phyloP scores from a whole-genome alignment of 2,113 vertebrate genomes.

The Amphiprion percula region DNA sequence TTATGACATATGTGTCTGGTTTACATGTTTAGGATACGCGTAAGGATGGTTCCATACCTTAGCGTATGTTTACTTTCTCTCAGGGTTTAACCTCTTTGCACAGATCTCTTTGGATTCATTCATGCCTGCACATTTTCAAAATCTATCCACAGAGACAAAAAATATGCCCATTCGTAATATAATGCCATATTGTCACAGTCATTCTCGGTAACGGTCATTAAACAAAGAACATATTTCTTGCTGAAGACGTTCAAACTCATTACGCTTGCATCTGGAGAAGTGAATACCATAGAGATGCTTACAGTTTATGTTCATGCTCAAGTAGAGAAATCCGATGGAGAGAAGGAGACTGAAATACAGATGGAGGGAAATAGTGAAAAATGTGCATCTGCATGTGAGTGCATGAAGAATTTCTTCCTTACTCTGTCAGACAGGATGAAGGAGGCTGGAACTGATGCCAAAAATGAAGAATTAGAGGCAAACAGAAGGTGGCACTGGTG shows the following conservation, averaged over 20 bases:
- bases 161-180: not conserved
- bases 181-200: constrained; percentile 15
- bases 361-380: constrained; percentile 4
- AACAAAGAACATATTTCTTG: constrained; percentile 50
- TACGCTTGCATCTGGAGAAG: constrained; percentile 50
- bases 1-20: not conserved
- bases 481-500: constrained; percentile 77
- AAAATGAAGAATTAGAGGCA: constrained; percentile 29
- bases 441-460: constrained; percentile 24
- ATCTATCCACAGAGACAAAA: not conserved
- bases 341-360: constrained; percentile 3
- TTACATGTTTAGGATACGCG: not conserved
- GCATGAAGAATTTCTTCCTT: not conserved
- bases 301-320: constrained; percentile 33
- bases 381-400: constrained; percentile 16
- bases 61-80: not conserved
- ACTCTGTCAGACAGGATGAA: constrained; percentile 16
- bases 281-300: constrained; percentile 13
- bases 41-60: too few relatives aligned
- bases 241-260: constrained; percentile 56
- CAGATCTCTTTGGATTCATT: not conserved
- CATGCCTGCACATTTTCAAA: not conserved
- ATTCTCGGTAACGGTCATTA: constrained; percentile 45
- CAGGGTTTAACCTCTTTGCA: not conserved
- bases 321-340: not conserved